A percentile compares a stretch with the other conserved stretches of the same genome.
These are phyloP conservation scores for Alosa alosa DNA, from an alignment of 2,113 vertebrate genomes.

Conservation along the genomic window DNA sequence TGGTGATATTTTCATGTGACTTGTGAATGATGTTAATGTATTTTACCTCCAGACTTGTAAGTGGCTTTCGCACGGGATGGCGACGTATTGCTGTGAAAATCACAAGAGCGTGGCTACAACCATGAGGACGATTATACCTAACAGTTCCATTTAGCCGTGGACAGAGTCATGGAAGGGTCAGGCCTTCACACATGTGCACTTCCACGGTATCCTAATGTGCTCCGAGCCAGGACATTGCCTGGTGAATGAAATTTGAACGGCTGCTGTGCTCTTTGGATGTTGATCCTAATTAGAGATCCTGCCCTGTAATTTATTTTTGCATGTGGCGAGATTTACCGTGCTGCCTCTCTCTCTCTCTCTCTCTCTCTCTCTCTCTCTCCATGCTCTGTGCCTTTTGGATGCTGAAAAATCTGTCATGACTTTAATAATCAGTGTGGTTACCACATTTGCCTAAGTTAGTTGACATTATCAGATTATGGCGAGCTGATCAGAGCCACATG, in stretches of 20 bases:
- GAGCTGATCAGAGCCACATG: conserved; percentile 53
- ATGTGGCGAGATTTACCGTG: conserved; percentile 37
- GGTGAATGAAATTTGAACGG: neutral
- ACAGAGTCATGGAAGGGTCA: neutral
- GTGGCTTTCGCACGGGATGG: neutral
- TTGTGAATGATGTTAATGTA: neutral
- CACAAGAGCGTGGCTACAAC: neutral
- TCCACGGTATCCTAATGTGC: neutral
- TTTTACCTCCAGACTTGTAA: neutral
- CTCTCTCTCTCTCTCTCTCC: neutral
- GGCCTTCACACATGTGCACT: neutral
- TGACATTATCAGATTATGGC: conserved; percentile 50
- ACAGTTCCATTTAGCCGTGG: neutral
- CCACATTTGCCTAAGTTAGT: conserved; percentile 48
- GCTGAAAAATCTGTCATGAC: conserved; percentile 44
- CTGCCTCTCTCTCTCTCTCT: conserved; percentile 10
- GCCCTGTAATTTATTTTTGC: conserved; percentile 32
- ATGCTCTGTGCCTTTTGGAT: conserved; percentile 31
- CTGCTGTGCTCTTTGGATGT: conserved; percentile 6
- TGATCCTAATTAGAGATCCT: conserved; percentile 24
- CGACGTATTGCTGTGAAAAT: neutral
- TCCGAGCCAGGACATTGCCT: conserved; percentile 1
- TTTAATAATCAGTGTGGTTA: conserved; percentile 49
- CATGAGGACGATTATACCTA: neutral
- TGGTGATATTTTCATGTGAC: neutral